phyloP scores from a whole-genome alignment of 2,888 invertebrate genomes.

The Lycophotia porphyrea region DNA sequence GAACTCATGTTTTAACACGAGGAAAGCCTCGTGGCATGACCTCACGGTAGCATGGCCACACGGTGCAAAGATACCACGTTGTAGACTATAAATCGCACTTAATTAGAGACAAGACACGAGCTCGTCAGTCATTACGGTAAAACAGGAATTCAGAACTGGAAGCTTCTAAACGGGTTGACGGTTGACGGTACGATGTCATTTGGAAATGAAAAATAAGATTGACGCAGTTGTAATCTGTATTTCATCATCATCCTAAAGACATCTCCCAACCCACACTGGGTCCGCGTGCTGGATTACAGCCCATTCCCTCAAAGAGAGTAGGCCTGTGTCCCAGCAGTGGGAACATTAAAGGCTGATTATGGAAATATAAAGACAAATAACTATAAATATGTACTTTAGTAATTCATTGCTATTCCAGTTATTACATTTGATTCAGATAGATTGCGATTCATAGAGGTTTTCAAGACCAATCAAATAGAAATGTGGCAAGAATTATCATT shows the following conservation, averaged over 20 bases:
- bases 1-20: not conserved
- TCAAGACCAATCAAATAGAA: slow-evolving; percentile 49
- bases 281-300: not conserved
- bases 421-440: slow-evolving; percentile 22
- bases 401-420: not conserved
- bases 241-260: not conserved
- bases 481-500: slow-evolving; percentile 35
- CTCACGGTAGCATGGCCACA: slow-evolving; percentile 9
- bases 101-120: slow-evolving; percentile 22
- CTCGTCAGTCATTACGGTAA: slow-evolving; percentile 44
- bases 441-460: slow-evolving; percentile 25
- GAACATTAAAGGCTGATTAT: not conserved
- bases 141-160: slow-evolving; percentile 51
- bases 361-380: not conserved
- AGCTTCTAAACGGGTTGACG: slow-evolving; percentile 19
- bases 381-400: not conserved
- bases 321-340: not conserved
- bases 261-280: not conserved
- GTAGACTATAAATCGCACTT: slow-evolving; percentile 35
- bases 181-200: slow-evolving; percentile 8
- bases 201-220: not conserved
- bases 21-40: slow-evolving; percentile 15
- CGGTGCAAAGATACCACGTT: slow-evolving; percentile 5
- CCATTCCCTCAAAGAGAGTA: not conserved
- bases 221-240: not conserved